Evolutionary conservation across 2,113 vertebrate genomes (phyloP).

Genomic region (Spilogale gracilis): DNA sequence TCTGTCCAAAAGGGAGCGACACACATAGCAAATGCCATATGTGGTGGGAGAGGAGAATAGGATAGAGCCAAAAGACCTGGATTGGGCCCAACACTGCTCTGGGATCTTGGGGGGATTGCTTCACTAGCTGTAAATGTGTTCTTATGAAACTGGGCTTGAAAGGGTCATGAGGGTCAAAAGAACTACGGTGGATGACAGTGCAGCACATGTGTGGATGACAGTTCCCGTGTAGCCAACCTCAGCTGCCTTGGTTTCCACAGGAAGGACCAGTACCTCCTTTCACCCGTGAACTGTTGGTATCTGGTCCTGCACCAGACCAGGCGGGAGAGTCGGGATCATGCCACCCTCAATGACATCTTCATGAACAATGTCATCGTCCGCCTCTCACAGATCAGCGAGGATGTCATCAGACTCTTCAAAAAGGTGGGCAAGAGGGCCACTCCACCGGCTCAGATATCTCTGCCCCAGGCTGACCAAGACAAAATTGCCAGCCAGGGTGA

Average conservation of each 20-base stretch:
- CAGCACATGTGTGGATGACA: neutral
- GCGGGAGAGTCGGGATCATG: conserved; percentile 97
- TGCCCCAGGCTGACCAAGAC: neutral
- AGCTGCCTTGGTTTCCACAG: conserved; percentile 84
- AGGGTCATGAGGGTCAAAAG: neutral
- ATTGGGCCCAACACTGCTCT: neutral
- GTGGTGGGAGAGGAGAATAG: neutral
- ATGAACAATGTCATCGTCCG: conserved; percentile 99
- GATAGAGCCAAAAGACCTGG: neutral
- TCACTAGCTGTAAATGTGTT: neutral
- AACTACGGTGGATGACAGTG: fast-evolving
- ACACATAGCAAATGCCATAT: neutral
- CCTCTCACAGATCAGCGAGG: conserved; percentile 97
- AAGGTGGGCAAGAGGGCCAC: conserved; percentile 89
- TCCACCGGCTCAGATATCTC: neutral
- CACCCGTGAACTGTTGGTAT: conserved; percentile 99
- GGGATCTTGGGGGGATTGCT: neutral
- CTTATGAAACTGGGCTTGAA: neutral
- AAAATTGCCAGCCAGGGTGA: neutral
- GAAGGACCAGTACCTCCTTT: conserved; percentile 98
- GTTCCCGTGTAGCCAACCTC: neutral
- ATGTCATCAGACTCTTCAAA: conserved; percentile 99
- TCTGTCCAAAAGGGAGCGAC: neutral
- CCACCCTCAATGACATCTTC: conserved; percentile 98
- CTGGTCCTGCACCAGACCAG: conserved; percentile 97